Conservation (phyloP, 1,140 invertebrate species). For the Hyphantria cunea region DNA sequence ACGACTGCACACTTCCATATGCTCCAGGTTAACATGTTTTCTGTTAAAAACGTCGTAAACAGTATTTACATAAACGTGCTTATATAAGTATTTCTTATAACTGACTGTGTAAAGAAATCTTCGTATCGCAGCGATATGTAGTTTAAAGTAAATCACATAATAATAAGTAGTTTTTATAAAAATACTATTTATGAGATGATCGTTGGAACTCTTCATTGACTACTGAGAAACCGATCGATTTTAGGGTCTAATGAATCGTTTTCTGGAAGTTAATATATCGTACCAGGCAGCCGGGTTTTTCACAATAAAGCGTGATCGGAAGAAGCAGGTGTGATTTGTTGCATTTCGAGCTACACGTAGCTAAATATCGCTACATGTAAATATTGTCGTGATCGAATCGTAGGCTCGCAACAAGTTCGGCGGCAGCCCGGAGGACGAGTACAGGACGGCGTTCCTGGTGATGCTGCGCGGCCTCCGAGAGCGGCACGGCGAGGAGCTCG, state of each 20-base stretch:
- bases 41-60: not conserved
- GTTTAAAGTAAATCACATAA: not conserved
- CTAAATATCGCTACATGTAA: not conserved
- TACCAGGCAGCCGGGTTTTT: too few relatives aligned
- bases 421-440: constrained; percentile 1
- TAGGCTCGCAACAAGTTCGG: constrained; percentile 10
- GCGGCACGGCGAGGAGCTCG: constrained; percentile 13
- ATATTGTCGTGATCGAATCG: not conserved
- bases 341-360: not conserved
- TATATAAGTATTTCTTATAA: too few relatives aligned
- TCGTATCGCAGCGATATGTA: too few relatives aligned
- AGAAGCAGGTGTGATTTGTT: not conserved
- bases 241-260: too few relatives aligned
- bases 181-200: too few relatives aligned
- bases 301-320: not conserved
- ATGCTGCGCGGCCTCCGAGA: constrained; percentile 31
- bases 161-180: too few relatives aligned
- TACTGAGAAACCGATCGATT: too few relatives aligned
- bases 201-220: too few relatives aligned
- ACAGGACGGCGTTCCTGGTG: constrained; percentile 34
- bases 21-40: constrained; percentile 43
- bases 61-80: not conserved
- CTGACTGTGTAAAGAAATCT: too few relatives aligned
- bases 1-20: constrained; percentile 52
- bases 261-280: too few relatives aligned